phyloP scores from a whole-genome alignment of 1,140 invertebrate genomes.

The Drepana arcuata region DNA sequence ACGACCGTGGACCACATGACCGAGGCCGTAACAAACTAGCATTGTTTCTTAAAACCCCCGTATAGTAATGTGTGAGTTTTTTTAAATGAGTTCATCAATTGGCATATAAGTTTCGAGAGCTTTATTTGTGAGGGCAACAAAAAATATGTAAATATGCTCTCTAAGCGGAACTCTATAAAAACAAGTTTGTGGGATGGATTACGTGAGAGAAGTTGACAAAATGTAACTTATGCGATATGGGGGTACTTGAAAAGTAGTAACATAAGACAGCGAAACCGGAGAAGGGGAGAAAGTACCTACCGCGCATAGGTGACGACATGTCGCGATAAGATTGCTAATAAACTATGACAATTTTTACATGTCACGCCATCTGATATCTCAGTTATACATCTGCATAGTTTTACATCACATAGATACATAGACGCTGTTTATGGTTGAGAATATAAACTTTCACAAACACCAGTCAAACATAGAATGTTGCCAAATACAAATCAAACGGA shows the following conservation, averaged over 20 bases:
- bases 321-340: conserved; percentile 12
- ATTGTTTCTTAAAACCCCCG: no score
- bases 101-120: conserved; percentile 25
- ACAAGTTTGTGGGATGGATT: conserved; percentile 46
- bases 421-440: no score
- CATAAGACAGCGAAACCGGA: conserved; percentile 21
- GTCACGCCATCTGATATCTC: no score
- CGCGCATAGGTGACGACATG: conserved; percentile 13
- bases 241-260: conserved; percentile 34
- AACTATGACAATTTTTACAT: conserved; percentile 13
- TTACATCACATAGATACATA: no score
- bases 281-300: conserved; percentile 41
- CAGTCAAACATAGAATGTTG: conserved; percentile 22
- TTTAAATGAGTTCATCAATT: no score
- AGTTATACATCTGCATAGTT: no score
- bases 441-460: conserved; percentile 19
- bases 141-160: conserved; percentile 37
- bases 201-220: conserved; percentile 49
- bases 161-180: conserved; percentile 34
- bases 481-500: conserved; percentile 27
- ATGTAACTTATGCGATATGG: conserved; percentile 24
- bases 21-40: conserved; percentile 17
- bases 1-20: conserved; percentile 31
- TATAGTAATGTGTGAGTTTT: no score
- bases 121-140: conserved; percentile 19